Evolutionary conservation across 30 jellyfish, hydroid and myxozoan genomes (phyloP), one percentile per base, ranked within the genome.

Genomic region (Aurelia sp.): DNA sequence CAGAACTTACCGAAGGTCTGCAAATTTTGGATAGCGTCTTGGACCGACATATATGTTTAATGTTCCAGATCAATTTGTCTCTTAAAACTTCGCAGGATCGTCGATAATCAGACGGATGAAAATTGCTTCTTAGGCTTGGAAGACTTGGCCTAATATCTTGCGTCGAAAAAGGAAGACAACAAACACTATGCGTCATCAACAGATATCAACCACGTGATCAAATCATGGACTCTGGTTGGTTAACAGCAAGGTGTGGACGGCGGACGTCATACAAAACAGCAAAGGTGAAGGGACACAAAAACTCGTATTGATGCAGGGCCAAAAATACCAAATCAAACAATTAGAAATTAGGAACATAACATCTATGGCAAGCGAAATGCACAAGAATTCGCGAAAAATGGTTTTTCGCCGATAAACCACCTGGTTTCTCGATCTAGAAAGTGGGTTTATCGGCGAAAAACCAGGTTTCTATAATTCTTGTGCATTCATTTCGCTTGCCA

Each of bases 31-130:
- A 84, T 84, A 30, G 93, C 62, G 61, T 84, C 93, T 84, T 84
- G 93, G 93, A 84, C 86, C 93, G 93, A 84, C 93, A 84, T 84
- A 84, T 71, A 84, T 84, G 76, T 52, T 66, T 69, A 51, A 84
- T 84, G 21, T 35, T 41, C 61, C 21, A 44, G 3, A 18, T 41
- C 79, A 62, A 41, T 65, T 11, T 74, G 65, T 62, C 20, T 47
- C 13, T 58, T 17, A 62, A 74, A n/a, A 17, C 12, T 19, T n/a
- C 74, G 48, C 60, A 21, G 48, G 86, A 62, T 78, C 50, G 89
- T 78, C 37, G 27, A 17, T 71, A 41, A 1, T 4, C 48, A 6
- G 74, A 23, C 86, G n/a, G 74, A 33, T 74, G 58, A 11, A 21
- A 22, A 20, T 47, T 4, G 51, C 84, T 20, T 8, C 23, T 13